Evolutionary conservation across 2,797 vertebrate genomes (phyloP).

Genomic region (Gephyroberyx darwinii): DNA sequence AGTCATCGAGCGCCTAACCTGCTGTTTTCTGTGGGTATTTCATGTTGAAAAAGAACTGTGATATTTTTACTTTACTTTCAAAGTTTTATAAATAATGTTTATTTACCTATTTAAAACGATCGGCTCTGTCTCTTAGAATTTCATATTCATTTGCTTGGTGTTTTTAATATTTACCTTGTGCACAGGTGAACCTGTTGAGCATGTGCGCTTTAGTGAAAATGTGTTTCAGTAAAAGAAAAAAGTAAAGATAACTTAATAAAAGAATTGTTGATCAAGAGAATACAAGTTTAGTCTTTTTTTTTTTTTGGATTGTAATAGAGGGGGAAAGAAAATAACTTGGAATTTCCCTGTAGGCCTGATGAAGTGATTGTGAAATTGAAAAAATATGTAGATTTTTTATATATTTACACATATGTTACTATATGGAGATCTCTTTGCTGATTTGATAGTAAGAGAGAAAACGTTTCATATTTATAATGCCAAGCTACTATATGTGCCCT

Average conservation of each 20-base stretch:
- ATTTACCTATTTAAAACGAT: conserved; percentile 97
- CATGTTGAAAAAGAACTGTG: conserved; percentile 87
- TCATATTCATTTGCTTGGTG: conserved; percentile 89
- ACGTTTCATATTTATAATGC: conserved; percentile 42
- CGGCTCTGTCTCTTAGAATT: conserved; percentile 87
- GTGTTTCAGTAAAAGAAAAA: conserved; percentile 86
- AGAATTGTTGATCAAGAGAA: conserved; percentile 85
- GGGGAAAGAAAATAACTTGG: not conserved
- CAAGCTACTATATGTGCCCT: conserved; percentile 39
- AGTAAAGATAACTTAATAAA: conserved; percentile 83
- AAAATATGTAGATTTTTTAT: conserved; percentile 9
- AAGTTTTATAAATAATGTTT: conserved; percentile 94
- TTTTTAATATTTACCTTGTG: conserved; percentile 90
- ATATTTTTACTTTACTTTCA: conserved; percentile 90
- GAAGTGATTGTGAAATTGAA: not conserved
- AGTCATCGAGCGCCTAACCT: conserved; percentile 78
- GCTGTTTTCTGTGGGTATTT: conserved; percentile 83
- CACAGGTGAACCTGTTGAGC: conserved; percentile 90
- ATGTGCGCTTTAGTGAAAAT: conserved; percentile 87
- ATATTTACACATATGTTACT: not conserved
- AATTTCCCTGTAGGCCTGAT: not conserved
- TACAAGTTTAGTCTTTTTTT: conserved; percentile 64
- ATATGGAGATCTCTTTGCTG: not conserved
- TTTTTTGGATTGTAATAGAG: conserved; percentile 19
- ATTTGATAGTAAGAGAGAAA: conserved; percentile 7